Evolutionary conservation across 1,140 invertebrate species (phyloP).

Genomic region (Sycophaga agraensis): DNA sequence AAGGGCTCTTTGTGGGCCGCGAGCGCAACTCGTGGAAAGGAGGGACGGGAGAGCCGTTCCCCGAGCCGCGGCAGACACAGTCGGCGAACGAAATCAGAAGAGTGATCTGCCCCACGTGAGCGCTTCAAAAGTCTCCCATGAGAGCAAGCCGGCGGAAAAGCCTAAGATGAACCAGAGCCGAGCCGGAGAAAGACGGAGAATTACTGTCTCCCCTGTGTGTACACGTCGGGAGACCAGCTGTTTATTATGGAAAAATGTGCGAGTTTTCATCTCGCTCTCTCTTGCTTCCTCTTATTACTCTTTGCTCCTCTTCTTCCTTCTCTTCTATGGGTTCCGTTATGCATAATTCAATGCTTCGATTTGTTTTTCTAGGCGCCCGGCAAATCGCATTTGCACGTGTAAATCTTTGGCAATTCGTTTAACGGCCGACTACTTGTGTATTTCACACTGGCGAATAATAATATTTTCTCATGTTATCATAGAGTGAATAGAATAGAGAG

Average conservation of each 20-base stretch:
- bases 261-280: slow-evolving; percentile 1
- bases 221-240: slow-evolving; percentile 16
- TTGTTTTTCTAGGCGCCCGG: background rate
- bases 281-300: background rate
- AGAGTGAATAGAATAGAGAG: no score
- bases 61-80: slow-evolving; percentile 8
- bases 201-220: slow-evolving; percentile 23
- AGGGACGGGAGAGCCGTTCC: no score
- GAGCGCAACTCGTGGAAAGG: no score
- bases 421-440: no score
- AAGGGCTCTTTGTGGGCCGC: no score
- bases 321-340: no score
- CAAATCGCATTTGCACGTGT: no score
- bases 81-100: slow-evolving; percentile 16
- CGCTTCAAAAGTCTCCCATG: slow-evolving; percentile 17
- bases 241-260: slow-evolving; percentile 25
- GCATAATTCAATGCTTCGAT: slow-evolving; percentile 11
- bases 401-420: no score
- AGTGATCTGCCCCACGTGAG: slow-evolving; percentile 21
- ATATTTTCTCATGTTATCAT: no score
- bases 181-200: slow-evolving; percentile 10
- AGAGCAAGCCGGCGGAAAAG: slow-evolving; percentile 5
- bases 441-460: no score
- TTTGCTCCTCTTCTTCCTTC: background rate
- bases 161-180: slow-evolving; percentile 12